Base-by-base conservation (phyloP, 1,140 invertebrate genomes). In the Whitmania pigra region DNA sequence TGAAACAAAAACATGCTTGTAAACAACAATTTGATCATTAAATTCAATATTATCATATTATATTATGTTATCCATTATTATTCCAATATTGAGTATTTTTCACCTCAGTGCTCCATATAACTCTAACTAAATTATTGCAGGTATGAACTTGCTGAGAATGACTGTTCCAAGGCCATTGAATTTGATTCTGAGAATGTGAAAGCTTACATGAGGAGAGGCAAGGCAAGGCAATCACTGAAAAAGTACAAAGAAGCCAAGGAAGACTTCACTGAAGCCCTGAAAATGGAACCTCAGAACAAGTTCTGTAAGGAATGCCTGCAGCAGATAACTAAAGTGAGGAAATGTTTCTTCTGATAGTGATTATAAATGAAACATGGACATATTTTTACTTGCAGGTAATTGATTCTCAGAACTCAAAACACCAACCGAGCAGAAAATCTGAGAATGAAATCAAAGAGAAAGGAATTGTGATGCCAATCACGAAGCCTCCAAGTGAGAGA, bases 261-360 rank as follows among this genome's bases (percentile, higher is more conserved):
- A 20, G 69, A 70, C n/a, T 70, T 70, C 49, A 53, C 17, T 27
- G 69, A 70, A 70, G 69, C 53, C n/a, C 25, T 70, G 18, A 20
- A 9, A 22, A 20, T 70, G 11, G 69, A 70, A 25, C 49, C 69
- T 25, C 15, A 25, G 6, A 70, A 70, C 49, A 70, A 70, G 69
- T 31, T 22, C 36, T 25, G 17, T 40, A 53, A 49, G 43, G 49
- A 25, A 53, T 15, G 53, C 17, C 53, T 53, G 69, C 7, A 70
- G 18, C 3, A 36, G 29, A 49, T 70, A n/a, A 40, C 22, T 54
- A 70, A 54, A 20, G 69, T 70, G 43, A 49, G 13, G 43, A 49
- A 49, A 17, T 17, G 5, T 17, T 11, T 49, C 9, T 49, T 49
- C 2, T 15, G 43, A 49, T 17, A 49, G 43, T 15, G 43, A 49